Base-by-base conservation (phyloP, 2,113 vertebrate species). In the Menura novaehollandiae region DNA sequence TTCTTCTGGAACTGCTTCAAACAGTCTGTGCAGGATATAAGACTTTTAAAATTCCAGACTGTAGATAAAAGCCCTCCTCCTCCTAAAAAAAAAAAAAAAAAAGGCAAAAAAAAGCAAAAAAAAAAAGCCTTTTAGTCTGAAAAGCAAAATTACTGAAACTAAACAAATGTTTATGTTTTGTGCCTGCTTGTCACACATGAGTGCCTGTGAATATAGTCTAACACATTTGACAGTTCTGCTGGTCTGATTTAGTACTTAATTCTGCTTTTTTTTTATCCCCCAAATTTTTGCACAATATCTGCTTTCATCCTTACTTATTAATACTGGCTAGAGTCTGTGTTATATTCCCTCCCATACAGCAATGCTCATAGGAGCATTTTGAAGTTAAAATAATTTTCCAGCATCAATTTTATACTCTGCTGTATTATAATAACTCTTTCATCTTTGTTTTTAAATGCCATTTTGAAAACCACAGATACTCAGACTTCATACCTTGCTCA, bases 161-260 rank as follows among this genome's bases (percentile, higher is more conserved):
- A 95, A 96, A 95, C 95, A 95, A 96, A 96, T 93, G 94, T 97
- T 97, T 97, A 89, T 95, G 91, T 95, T 97, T 96, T 95, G 86
- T 95, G 91, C 74, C 80, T 95, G 89, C 84, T 87, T 89, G 89
- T 92, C 96, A 91, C 95, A 95, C 89, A 84, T 93, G 96, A 93
- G 73, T 72, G 93, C 94, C 87, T 96, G 95, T 95, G 96, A 97
- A 97, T 87, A 75, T 92, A 95, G 96, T 96, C 94, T 96, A 96
- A 97, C 96, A 96, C 94, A 93, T 96, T 95, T 97, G 94, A 95
- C 95, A 96, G 95, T 92, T 96, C 94, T 96, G 91, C 80, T 95
- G 84, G 47, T 93, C 86, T 93, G 86, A 92, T 71, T 96, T 95
- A 85, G 76, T 95, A 81, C 84, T 95, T 89, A 78, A 91, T 87